phyloP scores from a whole-genome alignment of 2,888 invertebrate genomes.

The Melipona bicolor region DNA sequence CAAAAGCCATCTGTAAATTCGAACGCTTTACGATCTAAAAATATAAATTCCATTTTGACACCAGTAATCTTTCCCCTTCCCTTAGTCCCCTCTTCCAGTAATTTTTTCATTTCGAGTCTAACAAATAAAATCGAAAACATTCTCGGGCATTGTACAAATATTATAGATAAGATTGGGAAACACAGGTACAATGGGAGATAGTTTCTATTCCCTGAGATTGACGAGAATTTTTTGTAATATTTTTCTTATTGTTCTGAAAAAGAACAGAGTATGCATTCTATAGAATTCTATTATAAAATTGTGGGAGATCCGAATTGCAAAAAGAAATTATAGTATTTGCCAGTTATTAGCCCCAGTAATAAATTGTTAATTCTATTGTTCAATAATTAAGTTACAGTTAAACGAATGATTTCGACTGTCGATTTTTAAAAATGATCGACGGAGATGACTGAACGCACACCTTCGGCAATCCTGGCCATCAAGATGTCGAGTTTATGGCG shows the following conservation, averaged over 20 bases:
- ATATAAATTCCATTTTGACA: background rate
- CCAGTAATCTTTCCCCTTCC: background rate
- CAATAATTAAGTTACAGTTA: background rate
- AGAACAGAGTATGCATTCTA: no score
- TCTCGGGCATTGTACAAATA: background rate
- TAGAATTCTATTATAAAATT: background rate
- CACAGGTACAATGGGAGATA: constrained; percentile 22
- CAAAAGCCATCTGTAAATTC: background rate
- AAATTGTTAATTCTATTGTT: constrained; percentile 27
- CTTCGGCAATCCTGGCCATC: background rate
- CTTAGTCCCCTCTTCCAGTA: no score
- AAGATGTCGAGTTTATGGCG: constrained; percentile 61
- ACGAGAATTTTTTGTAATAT: constrained; percentile 8
- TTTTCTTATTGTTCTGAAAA: background rate
- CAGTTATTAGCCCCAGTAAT: constrained; percentile 19
- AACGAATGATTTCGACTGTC: constrained; percentile 39
- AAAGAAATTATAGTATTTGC: constrained; percentile 2
- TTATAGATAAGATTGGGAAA: constrained; percentile 35
- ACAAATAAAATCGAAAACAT: background rate
- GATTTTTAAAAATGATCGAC: background rate
- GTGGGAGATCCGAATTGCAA: constrained; percentile 29
- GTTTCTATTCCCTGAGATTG: constrained; percentile 31
- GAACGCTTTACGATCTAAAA: background rate
- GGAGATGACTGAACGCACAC: constrained; percentile 48
- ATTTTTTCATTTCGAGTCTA: background rate